These are phyloP conservation scores for Pygoscelis antarcticus DNA, from an alignment of 2,113 vertebrate genomes.

Conservation along the genomic window DNA sequence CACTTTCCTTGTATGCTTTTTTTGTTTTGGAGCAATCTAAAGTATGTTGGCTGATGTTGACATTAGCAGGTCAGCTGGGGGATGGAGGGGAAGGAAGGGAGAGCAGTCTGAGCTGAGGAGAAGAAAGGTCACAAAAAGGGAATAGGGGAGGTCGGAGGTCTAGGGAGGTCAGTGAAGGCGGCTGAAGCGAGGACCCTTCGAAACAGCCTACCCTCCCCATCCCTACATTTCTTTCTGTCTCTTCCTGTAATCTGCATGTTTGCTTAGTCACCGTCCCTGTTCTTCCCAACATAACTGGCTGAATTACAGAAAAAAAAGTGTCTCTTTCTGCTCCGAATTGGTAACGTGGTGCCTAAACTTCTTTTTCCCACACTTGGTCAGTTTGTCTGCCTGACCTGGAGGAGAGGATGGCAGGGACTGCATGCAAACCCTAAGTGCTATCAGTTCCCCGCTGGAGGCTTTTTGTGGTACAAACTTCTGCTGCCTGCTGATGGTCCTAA, in stretches of 20 bases:
- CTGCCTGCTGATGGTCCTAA: neutral
- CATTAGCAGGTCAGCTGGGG: neutral
- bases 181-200: neutral
- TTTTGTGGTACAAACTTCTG: neutral
- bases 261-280: neutral
- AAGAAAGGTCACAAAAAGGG: neutral
- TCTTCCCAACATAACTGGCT: rapidly evolving
- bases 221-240: neutral
- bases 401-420: neutral
- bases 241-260: neutral
- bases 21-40: neutral
- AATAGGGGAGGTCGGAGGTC: neutral
- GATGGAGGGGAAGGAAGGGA: neutral
- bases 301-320: neutral
- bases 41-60: neutral
- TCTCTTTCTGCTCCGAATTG: neutral
- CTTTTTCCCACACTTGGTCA: neutral
- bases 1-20: neutral
- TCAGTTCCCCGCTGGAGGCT: neutral
- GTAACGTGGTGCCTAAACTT: neutral
- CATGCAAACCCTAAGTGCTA: neutral
- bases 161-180: neutral
- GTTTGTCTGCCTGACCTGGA: neutral
- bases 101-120: neutral
- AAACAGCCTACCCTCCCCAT: neutral